These are phyloP conservation scores for Rhagoletis zephyria DNA, from an alignment of 1,140 invertebrate genomes.

Conservation along the genomic window DNA sequence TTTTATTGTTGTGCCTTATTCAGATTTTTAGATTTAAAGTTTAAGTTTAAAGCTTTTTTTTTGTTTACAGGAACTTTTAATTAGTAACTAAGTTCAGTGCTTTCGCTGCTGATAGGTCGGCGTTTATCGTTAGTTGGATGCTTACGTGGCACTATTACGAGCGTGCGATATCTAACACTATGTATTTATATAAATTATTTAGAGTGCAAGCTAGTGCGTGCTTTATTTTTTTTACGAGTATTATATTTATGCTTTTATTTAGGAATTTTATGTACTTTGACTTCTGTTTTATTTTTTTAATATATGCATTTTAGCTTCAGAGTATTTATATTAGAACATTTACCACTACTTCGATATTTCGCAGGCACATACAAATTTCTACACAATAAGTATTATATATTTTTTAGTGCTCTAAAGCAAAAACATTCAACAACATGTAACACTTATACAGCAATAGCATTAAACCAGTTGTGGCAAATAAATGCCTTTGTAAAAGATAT, in stretches of 20 bases:
- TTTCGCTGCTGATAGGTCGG: neutral
- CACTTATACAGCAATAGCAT: no score
- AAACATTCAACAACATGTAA: no score
- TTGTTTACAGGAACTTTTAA: neutral
- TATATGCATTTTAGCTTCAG: no score
- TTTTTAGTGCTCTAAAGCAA: no score
- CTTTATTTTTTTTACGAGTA: neutral
- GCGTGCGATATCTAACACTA: slow-evolving; percentile 8
- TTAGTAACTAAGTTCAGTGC: neutral
- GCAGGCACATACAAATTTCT: no score
- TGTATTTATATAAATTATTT: neutral
- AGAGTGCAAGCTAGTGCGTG: neutral
- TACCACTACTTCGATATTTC: no score
- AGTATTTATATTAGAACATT: no score
- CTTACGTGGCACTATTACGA: neutral
- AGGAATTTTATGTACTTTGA: neutral
- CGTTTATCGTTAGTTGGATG: neutral
- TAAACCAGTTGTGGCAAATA: no score
- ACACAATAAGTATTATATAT: no score
- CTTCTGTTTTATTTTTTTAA: no score
- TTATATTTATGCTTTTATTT: neutral
- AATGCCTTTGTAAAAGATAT: no score
- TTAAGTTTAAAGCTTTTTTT: neutral
- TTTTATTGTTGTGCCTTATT: neutral
- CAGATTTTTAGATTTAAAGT: neutral